Evolutionary conservation across 2,797 vertebrate genomes (phyloP).

Genomic region (Megaceryle alcyon): DNA sequence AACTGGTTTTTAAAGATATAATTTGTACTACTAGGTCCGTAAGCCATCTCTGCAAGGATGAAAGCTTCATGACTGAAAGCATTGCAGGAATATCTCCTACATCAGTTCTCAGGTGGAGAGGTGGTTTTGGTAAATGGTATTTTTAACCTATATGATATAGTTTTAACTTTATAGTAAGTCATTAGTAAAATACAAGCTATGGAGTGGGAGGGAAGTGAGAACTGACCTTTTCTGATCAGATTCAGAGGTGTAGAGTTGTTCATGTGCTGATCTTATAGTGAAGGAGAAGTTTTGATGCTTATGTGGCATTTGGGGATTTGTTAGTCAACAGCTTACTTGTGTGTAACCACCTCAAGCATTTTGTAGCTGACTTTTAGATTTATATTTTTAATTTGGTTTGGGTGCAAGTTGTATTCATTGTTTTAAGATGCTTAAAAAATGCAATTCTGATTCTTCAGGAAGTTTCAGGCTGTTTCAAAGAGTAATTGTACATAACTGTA

Average conservation of each 20-base stretch:
- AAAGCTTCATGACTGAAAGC: not conserved
- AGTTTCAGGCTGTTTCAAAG: not conserved
- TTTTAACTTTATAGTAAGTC: not conserved
- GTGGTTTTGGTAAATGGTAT: not conserved
- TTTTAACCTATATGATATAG: not conserved
- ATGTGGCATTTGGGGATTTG: not conserved
- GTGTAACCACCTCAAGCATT: not conserved
- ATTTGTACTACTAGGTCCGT: not conserved
- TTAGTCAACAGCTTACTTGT: not conserved
- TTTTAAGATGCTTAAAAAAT: not conserved
- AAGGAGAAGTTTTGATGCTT: not conserved
- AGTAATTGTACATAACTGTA: not conserved
- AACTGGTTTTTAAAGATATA: not conserved
- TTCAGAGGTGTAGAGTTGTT: not conserved
- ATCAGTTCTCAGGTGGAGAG: not conserved
- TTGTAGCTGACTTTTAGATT: not conserved
- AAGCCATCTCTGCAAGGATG: not conserved
- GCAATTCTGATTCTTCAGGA: not conserved
- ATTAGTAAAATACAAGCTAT: not conserved
- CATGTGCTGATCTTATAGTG: not conserved
- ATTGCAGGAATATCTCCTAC: not conserved
- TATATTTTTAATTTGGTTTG: not conserved
- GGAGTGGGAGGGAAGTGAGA: not conserved
- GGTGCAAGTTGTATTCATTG: not conserved
- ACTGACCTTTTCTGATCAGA: not conserved